Evolutionary conservation across 2,888 invertebrate genomes (phyloP), one percentile per base, ranked within the genome.

Genomic region (Parthenolecanium corni): DNA sequence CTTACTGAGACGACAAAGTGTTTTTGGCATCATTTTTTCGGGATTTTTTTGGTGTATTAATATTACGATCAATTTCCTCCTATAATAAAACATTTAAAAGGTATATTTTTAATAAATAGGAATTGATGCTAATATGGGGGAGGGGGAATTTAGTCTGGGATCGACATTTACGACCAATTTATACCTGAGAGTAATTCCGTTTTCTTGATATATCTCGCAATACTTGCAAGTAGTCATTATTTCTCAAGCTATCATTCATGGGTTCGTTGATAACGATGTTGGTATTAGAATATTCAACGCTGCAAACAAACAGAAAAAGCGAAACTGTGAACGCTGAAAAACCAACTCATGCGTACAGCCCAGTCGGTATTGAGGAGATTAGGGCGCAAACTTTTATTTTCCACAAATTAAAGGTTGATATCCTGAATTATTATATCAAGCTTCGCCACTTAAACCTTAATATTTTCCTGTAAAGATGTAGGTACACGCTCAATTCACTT

Each of bases 1-100:
- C 49, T 49, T 14, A 49, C 11, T 61, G 61, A 2, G 61, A 61
- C 9, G 38, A 31, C 36, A 36, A 31, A 18, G 47, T n/a, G 49
- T 58, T 49, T n/a, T 23, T 58, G 0, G 49, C 23, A 38, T 58
- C 58, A 21, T 49, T 61, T 61, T 38, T 61, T 36, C 61, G 61
- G 38, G 61, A 61, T 51, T 61, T 61, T 18, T 61, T 61, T 2
- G 61, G 61, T 21, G 61, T 61, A 38, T 38, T 61, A 38, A 36
- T 51, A 51, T 20, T 51, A 14, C 61, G 38, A 51, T 61, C 61
- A 9, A 40, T 2, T 61, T 61, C 61, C 38, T 61, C 61, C 61
- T 61, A n/a, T 21, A 36, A 49, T 20, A 25, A 47, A 11, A 36
- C 24, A 54, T 40, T n/a, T n/a, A 53, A 4, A n/a, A 18, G 4